Evolutionary conservation across 2,113 vertebrate species (phyloP).

Genomic region (Clinocottus analis): DNA sequence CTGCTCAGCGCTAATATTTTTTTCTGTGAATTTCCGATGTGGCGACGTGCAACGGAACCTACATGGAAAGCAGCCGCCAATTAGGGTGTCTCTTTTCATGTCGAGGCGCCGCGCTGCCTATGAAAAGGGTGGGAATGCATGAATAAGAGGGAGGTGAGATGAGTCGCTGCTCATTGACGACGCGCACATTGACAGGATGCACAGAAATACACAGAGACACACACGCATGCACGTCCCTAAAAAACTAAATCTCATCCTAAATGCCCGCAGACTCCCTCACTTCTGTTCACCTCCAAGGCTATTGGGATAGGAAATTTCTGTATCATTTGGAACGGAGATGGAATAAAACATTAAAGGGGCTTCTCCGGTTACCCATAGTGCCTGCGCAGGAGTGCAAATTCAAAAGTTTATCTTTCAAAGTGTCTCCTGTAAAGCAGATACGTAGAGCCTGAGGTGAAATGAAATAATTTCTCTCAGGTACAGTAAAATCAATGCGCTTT

Average conservation of each 20-base stretch:
- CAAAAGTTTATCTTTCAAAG: slow-evolving; percentile 60
- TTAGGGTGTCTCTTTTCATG: slow-evolving; percentile 72
- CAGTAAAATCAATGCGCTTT: slow-evolving; percentile 33
- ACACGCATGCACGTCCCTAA: slow-evolving; percentile 18
- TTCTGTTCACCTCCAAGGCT: slow-evolving; percentile 57
- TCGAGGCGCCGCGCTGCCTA: slow-evolving; percentile 51
- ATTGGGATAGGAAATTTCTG: slow-evolving; percentile 50
- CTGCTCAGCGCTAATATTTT: slow-evolving; percentile 54
- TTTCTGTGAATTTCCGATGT: slow-evolving; percentile 54
- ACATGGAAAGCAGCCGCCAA: slow-evolving; percentile 76
- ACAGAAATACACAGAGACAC: slow-evolving; percentile 7
- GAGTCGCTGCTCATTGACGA: slow-evolving; percentile 30
- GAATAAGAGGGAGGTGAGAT: slow-evolving; percentile 58
- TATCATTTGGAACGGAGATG: slow-evolving; percentile 46
- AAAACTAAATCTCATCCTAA: slow-evolving; percentile 14
- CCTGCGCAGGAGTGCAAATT: slow-evolving; percentile 48
- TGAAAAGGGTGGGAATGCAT: slow-evolving; percentile 55
- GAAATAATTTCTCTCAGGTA: slow-evolving; percentile 38
- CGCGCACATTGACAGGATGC: slow-evolving; percentile 13
- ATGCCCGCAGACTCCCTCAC: slow-evolving; percentile 28
- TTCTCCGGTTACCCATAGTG: slow-evolving; percentile 37
- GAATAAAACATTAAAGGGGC: slow-evolving; percentile 51
- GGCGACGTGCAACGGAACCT: slow-evolving; percentile 63
- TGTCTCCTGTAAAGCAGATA: slow-evolving; percentile 39
- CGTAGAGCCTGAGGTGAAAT: slow-evolving; percentile 44